Conservation (phyloP, 2,888 invertebrate genomes). For the Epinotia demarniana region DNA sequence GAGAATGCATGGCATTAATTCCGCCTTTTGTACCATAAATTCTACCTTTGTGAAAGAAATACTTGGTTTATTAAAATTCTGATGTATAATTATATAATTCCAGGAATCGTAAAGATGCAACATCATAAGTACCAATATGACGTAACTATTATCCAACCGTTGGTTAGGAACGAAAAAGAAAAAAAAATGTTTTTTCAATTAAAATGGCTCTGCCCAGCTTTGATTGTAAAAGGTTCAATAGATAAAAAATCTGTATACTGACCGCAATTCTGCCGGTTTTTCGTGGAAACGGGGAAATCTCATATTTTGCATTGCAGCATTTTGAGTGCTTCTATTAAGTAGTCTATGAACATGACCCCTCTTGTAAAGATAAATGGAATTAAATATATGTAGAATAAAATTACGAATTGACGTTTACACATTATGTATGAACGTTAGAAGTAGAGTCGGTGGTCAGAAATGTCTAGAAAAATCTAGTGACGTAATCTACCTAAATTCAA, state of each 20-base stretch:
- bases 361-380: not conserved
- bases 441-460: too few species aligned
- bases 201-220: constrained; percentile 21
- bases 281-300: not conserved
- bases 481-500: not conserved
- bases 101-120: not conserved
- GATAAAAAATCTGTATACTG: not conserved
- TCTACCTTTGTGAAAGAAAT: too few species aligned
- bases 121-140: not conserved
- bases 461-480: not conserved
- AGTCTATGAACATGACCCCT: not conserved
- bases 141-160: constrained; percentile 9
- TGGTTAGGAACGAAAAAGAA: constrained; percentile 23
- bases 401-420: too few species aligned
- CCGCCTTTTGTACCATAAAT: too few species aligned
- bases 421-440: too few species aligned
- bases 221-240: constrained; percentile 27
- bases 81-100: not conserved
- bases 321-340: not conserved
- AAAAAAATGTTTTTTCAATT: constrained; percentile 30
- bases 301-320: not conserved
- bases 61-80: not conserved
- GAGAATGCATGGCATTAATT: too few species aligned
- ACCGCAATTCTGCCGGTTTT: not conserved
- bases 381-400: too few species aligned